Conservation (phyloP, 1,140 invertebrate species). For the Antheraea mylitta region DNA sequence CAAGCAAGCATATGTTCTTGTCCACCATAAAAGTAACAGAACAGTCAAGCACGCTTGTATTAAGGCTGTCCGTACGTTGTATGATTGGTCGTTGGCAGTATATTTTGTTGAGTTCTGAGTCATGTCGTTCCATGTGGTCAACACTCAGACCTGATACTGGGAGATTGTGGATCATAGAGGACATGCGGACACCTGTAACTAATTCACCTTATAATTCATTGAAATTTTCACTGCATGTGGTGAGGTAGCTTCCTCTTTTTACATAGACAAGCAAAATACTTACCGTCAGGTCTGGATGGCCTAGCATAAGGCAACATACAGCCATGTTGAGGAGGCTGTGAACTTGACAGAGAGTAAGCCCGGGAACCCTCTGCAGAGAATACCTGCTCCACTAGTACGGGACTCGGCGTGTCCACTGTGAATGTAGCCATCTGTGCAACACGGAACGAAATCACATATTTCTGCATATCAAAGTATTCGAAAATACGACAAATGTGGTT, state of each 20-base stretch:
- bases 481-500: too few relatives aligned
- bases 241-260: too few relatives aligned
- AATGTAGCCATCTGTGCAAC: slow-evolving; percentile 54
- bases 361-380: slow-evolving; percentile 28
- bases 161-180: slow-evolving; percentile 28
- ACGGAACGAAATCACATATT: not conserved
- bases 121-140: slow-evolving; percentile 44
- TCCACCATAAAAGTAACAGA: slow-evolving; percentile 88
- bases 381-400: slow-evolving; percentile 55
- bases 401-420: slow-evolving; percentile 68
- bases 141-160: slow-evolving; percentile 5
- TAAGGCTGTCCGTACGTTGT: slow-evolving; percentile 83
- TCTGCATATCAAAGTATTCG: too few relatives aligned
- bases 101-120: slow-evolving; percentile 77
- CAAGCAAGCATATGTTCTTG: slow-evolving; percentile 87
- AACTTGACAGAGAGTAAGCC: not conserved
- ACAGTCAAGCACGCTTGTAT: slow-evolving; percentile 86
- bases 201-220: too few relatives aligned
- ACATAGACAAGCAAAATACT: not conserved
- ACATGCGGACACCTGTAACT: slow-evolving; percentile 22
- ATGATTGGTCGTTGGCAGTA: slow-evolving; percentile 83
- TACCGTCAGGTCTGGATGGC: slow-evolving; percentile 39
- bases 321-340: slow-evolving; percentile 1
- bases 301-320: slow-evolving; percentile 26
- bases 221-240: too few relatives aligned